Conservation (phyloP, 2,888 invertebrate genomes). For the Periphyllus acericola region DNA sequence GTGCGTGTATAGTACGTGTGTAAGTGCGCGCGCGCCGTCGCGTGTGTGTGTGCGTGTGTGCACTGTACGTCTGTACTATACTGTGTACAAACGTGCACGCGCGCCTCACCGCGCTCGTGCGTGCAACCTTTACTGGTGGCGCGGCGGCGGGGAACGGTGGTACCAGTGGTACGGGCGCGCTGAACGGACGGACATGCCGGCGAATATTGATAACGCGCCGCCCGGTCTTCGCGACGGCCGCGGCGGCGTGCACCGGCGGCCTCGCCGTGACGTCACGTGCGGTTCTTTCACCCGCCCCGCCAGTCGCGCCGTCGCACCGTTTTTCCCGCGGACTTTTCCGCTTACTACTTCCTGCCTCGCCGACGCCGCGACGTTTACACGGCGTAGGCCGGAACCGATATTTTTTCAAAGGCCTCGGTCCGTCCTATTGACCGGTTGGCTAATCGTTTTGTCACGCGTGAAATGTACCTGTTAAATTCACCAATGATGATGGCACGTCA, state of each 20-base stretch:
- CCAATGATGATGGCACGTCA: no score
- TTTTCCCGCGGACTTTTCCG: not conserved
- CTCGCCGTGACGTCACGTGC: not conserved
- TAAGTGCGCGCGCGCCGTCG: not conserved
- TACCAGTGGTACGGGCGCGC: not conserved
- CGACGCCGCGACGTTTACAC: no score
- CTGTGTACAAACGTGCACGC: no score
- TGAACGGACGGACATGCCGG: not conserved
- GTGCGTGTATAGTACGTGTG: not conserved
- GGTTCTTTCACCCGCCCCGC: not conserved
- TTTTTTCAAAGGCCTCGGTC: no score
- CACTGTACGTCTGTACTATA: no score
- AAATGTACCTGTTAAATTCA: no score
- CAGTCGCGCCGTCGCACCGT: not conserved
- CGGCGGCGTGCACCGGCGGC: not conserved
- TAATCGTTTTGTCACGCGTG: no score
- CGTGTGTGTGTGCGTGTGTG: not conserved
- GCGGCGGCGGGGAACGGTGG: no score
- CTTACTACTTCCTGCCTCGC: no score
- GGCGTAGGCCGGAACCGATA: no score
- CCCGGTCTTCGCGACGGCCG: no score
- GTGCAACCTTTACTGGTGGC: not conserved
- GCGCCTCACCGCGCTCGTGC: not conserved
- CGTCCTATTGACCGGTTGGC: no score
- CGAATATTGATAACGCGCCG: slow-evolving; percentile 25